Conservation (phyloP, 2,888 invertebrate species). For the Cryptus armator region DNA sequence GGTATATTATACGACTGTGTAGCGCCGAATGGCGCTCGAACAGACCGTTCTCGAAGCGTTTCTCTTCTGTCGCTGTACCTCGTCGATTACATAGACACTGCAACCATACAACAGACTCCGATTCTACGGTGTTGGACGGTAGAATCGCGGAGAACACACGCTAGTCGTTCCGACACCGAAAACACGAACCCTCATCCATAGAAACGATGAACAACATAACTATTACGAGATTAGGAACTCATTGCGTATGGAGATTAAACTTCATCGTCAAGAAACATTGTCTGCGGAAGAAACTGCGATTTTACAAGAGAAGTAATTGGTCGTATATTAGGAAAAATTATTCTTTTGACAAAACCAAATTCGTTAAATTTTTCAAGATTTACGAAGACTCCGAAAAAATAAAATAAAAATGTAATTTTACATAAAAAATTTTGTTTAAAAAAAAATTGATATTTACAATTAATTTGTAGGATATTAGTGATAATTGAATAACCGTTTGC, state of each 20-base stretch:
- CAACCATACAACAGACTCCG: conserved; percentile 26
- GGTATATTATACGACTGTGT: conserved; percentile 42
- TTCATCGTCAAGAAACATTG: neutral
- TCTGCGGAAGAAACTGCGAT: neutral
- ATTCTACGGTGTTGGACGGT: neutral
- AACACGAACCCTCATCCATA: neutral
- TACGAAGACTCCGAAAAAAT: no score
- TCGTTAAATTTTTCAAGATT: no score
- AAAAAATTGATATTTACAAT: no score
- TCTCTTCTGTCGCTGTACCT: conserved; percentile 1
- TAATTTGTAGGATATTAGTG: no score
- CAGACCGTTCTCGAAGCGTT: conserved; percentile 17
- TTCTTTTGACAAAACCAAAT: no score
- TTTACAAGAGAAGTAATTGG: no score
- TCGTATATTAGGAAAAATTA: no score
- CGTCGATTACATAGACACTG: conserved; percentile 8
- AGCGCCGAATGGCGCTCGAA: conserved; percentile 5
- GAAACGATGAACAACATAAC: conserved; percentile 53
- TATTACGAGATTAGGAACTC: conserved; percentile 15
- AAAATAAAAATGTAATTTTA: no score
- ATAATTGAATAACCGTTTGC: no score
- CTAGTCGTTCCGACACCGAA: neutral
- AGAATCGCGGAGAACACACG: neutral
- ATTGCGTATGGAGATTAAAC: neutral
- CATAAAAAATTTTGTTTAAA: no score